Evolutionary conservation across 2,113 vertebrate genomes (phyloP).

Genomic region (Polypterus bichir): DNA sequence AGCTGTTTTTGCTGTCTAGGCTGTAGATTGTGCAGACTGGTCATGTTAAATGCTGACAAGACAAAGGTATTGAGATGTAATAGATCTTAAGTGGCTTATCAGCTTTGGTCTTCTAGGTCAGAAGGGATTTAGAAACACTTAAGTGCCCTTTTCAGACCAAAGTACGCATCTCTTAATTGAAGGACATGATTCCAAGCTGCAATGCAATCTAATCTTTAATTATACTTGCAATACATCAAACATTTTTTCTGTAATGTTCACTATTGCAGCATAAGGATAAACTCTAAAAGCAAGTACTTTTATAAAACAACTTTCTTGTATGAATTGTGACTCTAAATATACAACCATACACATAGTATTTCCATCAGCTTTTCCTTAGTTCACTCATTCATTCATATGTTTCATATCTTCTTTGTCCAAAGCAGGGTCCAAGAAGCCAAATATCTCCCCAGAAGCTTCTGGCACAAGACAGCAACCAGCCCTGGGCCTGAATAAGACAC

Average conservation of each 20-base stretch:
- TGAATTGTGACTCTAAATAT: no score
- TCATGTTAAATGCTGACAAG: conserved; percentile 12
- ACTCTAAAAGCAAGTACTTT: not conserved
- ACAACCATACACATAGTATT: no score
- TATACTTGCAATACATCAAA: not conserved
- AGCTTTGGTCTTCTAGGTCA: conserved; percentile 66
- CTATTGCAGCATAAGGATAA: not conserved
- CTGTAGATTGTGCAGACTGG: no score
- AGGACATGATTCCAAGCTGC: not conserved
- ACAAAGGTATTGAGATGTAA: conserved; percentile 42
- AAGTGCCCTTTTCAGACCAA: not conserved
- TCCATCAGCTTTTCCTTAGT: no score
- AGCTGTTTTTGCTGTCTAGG: no score
- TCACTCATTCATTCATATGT: no score
- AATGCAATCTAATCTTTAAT: not conserved
- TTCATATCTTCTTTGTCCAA: no score
- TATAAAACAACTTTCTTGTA: not conserved
- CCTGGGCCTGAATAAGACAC: no score
- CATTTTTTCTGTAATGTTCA: not conserved
- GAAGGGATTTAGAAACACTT: conserved; percentile 44
- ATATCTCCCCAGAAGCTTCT: no score
- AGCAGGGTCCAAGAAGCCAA: no score
- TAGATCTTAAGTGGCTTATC: conserved; percentile 60
- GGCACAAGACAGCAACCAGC: no score
- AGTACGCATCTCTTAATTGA: not conserved